Conservation (phyloP, 2,888 invertebrate species). For the Ophion obscuratus region DNA sequence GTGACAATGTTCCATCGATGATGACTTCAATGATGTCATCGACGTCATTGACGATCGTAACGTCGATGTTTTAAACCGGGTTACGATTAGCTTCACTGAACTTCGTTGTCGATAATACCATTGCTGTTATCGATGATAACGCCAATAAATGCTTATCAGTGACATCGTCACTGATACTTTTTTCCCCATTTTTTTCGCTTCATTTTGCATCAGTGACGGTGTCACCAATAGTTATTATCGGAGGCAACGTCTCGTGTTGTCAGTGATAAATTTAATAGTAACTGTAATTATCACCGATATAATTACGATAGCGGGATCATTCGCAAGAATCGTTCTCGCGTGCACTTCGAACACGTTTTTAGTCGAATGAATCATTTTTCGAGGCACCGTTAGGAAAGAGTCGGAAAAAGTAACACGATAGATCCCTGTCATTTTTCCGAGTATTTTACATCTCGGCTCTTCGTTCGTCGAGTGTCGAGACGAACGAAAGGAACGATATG, state of each 20-base stretch:
- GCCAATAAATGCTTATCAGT: background rate
- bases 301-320: background rate
- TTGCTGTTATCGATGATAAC: background rate
- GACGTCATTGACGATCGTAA: background rate
- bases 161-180: background rate
- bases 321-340: slow-evolving; percentile 4
- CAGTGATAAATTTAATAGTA: slow-evolving; percentile 6
- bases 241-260: background rate
- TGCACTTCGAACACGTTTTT: slow-evolving; percentile 24
- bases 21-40: background rate
- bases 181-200: background rate
- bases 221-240: slow-evolving; percentile 1
- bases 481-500: background rate
- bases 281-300: background rate
- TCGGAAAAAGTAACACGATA: slow-evolving; percentile 5
- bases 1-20: background rate
- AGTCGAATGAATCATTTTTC: background rate
- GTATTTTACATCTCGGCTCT: background rate
- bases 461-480: slow-evolving; percentile 3
- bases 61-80: background rate
- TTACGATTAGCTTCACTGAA: background rate
- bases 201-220: background rate
- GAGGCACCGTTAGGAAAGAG: background rate
- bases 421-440: background rate
- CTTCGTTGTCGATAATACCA: background rate